Percentiles rank a stretch among this genome's conserved stretches.
Conservation (phyloP, 1,140 invertebrate species). For the Hyles euphorbiae region DNA sequence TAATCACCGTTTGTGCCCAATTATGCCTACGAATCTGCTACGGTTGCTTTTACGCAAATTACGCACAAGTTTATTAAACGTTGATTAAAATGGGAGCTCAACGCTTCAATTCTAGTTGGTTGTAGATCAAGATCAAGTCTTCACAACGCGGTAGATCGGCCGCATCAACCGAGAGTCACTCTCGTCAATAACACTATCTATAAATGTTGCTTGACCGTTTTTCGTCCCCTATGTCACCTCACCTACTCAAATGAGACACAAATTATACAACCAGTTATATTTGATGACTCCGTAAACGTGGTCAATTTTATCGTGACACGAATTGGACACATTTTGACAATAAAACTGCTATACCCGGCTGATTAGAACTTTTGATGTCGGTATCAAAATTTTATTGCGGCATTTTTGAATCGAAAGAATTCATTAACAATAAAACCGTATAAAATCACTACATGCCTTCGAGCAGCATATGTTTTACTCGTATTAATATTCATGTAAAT, state of each 20-base stretch:
- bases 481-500: no score
- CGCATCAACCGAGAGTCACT: no score
- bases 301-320: conserved; percentile 30
- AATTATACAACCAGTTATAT: conserved; percentile 40
- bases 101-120: no score
- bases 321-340: conserved; percentile 30
- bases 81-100: no score
- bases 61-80: no score
- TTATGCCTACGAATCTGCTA: no score
- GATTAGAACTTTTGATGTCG: conserved; percentile 7
- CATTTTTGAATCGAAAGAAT: neutral
- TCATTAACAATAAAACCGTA: neutral
- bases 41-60: no score
- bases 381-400: conserved; percentile 1
- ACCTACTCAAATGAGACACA: conserved; percentile 24
- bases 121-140: no score
- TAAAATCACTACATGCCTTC: no score
- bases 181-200: no score
- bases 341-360: conserved; percentile 20
- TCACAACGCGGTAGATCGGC: no score
- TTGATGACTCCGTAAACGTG: conserved; percentile 35
- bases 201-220: neutral
- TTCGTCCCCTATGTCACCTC: conserved; percentile 13
- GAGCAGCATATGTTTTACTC: no score
- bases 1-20: neutral